Evolutionary conservation across 2,888 invertebrate species (phyloP).

Genomic region (Ashinkailepas kermadecensis): DNA sequence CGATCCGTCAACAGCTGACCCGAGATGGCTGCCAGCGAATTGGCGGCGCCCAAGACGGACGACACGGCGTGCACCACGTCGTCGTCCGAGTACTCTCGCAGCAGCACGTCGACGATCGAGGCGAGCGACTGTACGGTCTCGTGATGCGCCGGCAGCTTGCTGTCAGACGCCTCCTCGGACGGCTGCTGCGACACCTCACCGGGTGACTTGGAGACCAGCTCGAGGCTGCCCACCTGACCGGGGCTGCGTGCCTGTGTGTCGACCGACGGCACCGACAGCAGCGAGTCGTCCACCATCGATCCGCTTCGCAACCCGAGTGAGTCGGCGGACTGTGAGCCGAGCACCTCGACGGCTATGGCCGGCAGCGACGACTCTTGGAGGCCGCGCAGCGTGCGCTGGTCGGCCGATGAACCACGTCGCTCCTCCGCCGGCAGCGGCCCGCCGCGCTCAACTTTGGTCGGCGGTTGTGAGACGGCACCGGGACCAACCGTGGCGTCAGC

Average conservation of each 20-base stretch:
- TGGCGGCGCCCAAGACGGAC: background rate
- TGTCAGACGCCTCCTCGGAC: background rate
- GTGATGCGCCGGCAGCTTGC: background rate
- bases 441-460: too few species aligned
- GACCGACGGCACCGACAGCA: background rate
- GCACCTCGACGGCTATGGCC: background rate
- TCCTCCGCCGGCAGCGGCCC: background rate
- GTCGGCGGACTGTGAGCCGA: background rate
- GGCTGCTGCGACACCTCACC: conserved; percentile 1
- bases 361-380: background rate
- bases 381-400: background rate
- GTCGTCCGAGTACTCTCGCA: background rate
- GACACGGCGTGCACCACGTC: background rate
- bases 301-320: background rate
- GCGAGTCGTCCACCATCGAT: background rate
- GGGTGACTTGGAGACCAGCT: background rate
- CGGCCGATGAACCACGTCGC: background rate
- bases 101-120: background rate
- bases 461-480: too few species aligned
- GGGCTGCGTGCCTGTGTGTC: background rate
- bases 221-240: background rate
- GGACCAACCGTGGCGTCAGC: too few species aligned
- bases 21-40: background rate
- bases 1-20: background rate
- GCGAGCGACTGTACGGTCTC: background rate